Conservation (phyloP, 2,888 invertebrate species). For the Lochmaea capreae region DNA sequence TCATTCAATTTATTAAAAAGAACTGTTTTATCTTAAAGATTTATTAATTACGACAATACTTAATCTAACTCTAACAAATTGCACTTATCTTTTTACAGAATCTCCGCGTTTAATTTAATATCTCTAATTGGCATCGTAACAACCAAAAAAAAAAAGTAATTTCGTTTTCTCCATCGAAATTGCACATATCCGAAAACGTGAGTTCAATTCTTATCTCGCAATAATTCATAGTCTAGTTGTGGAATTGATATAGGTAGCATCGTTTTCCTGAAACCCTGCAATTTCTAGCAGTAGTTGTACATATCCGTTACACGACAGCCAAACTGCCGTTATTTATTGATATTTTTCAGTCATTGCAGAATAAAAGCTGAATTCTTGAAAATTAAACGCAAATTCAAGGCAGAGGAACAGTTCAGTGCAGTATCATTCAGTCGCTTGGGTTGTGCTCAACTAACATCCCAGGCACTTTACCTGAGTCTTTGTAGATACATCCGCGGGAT, state of each 20-base stretch:
- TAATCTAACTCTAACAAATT: neutral
- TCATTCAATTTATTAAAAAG: neutral
- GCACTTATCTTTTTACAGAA: neutral
- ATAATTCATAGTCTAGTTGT: slow-evolving; percentile 28
- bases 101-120: neutral
- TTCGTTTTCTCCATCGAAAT: slow-evolving; percentile 1
- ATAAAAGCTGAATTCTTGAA: neutral
- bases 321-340: slow-evolving; percentile 29
- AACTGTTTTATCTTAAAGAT: neutral
- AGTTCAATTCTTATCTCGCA: slow-evolving; percentile 25
- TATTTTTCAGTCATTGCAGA: neutral
- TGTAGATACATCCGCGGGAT: too few relatives aligned
- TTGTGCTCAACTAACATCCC: too few relatives aligned
- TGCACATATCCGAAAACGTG: slow-evolving; percentile 27
- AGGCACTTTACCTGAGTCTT: too few relatives aligned
- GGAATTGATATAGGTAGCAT: slow-evolving; percentile 8
- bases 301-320: slow-evolving; percentile 21
- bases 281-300: slow-evolving; percentile 20
- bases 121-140: neutral
- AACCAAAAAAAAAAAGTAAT: neutral
- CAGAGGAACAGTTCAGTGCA: too few relatives aligned
- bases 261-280: slow-evolving; percentile 29
- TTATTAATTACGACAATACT: neutral
- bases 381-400: neutral
- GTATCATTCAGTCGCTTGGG: too few relatives aligned